Base-by-base conservation (phyloP, 2,113 vertebrate genomes). In the Silurus meridionalis region DNA sequence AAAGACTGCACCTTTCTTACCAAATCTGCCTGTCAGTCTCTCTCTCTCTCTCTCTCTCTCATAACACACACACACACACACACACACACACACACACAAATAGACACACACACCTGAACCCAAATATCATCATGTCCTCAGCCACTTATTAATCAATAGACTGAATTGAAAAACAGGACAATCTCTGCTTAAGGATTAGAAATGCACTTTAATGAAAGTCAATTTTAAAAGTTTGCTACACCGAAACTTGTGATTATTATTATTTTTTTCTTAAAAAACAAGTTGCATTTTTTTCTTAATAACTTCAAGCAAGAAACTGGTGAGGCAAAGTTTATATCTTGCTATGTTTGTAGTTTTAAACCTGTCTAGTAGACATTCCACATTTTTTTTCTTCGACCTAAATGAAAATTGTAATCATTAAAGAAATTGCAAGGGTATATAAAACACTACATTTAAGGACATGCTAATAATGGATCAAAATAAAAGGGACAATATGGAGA, bases 1-100 rank as follows among this genome's bases (percentile, higher is more conserved):
- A 94, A 92, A 90, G 91, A 91, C 93, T 93, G 91, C 86, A 90
- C 89, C 90, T 85, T 86, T 90, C 71, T 88, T 83, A 87, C 88
- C 92, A 89, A 71, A 75, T 86, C 78, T 50, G 37, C 91, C 61
- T 91, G 89, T 86, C 87, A 90, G 74, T 84, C 84, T 93, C 37
- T 37, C 37, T 37, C 37, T 37, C 37, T 37, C 37, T 93, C 37
- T 37, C 37, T 37, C 37, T 37, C 37, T 37, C 37, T 37, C 37
- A 37, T 37, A 37, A 37, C 37, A 37, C 37, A 37, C 37, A 37
- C 14, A 53, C 25, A 7, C 37, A 15, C 37, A 5, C 5, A 5
- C 14, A 5, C 61, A 15, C 15, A 57, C 63, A 52, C 72, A 71
- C 37, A 72, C 37, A 72, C 69, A 72, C 57, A 5, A 80, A 55